phyloP scores from a whole-genome alignment of 1,140 invertebrate species.

The Euura saliciscinereae region DNA sequence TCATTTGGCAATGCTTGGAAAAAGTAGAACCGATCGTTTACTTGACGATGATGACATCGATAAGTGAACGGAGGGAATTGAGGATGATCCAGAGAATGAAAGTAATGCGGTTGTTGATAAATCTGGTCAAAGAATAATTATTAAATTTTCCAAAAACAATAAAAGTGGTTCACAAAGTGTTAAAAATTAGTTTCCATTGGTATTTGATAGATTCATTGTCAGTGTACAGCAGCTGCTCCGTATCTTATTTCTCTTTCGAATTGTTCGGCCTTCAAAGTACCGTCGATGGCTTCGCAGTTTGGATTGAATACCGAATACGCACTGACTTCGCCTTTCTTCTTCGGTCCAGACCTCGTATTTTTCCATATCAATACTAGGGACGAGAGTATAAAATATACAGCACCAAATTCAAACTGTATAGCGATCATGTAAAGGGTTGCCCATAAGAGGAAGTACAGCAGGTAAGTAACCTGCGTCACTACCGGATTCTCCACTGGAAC shows the following conservation, averaged over 20 bases:
- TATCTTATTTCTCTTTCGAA: constrained; percentile 86
- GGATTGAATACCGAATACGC: constrained; percentile 99
- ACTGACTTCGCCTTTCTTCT: constrained; percentile 78
- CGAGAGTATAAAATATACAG: constrained; percentile 86
- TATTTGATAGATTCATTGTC: constrained; percentile 9
- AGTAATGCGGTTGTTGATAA: no score
- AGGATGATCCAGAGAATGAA: no score
- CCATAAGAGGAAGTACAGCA: constrained; percentile 70
- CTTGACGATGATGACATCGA: no score
- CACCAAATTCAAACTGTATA: constrained; percentile 85
- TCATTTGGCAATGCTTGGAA: no score
- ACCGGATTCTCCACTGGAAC: constrained; percentile 28
- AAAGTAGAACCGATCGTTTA: no score
- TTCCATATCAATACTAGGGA: constrained; percentile 80
- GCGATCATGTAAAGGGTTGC: constrained; percentile 69
- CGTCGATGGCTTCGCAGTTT: constrained; percentile 90
- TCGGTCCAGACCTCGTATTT: constrained; percentile 80
- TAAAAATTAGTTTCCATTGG: no score
- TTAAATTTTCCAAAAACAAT: no score
- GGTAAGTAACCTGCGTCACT: constrained; percentile 33
- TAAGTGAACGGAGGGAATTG: no score
- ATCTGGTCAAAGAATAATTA: no score
- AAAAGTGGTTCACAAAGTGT: no score
- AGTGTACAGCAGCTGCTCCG: constrained; percentile 59
- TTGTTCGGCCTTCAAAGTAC: constrained; percentile 93